A percentile compares a stretch with the other conserved stretches of the same genome.
These are phyloP conservation scores for Dexiosoma caninum DNA, from an alignment of 2,888 invertebrate species.

Conservation along the genomic window DNA sequence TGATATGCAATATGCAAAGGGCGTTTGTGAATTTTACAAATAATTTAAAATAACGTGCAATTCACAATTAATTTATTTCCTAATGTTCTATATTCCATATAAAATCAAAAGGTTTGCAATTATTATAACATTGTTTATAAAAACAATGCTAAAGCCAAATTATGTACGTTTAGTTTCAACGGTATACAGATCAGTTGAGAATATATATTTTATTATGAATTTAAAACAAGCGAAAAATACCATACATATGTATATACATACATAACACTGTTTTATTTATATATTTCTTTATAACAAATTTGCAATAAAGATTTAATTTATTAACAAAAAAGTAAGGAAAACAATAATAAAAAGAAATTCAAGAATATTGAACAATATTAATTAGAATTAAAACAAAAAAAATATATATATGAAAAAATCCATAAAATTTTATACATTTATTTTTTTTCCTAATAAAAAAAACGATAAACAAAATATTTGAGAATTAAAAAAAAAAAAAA, in stretches of 20 bases:
- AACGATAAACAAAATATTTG: neutral
- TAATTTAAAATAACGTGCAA: slow-evolving; percentile 34
- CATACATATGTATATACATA: no score
- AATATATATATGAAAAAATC: no score
- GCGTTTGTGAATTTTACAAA: no score
- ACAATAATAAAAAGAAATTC: neutral
- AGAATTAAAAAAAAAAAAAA: neutral
- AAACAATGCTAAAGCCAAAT: no score
- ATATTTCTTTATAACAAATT: slow-evolving; percentile 18
- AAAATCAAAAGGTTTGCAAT: no score
- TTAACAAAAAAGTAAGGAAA: neutral
- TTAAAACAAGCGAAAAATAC: neutral
- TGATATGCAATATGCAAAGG: no score
- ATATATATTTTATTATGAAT: slow-evolving; percentile 28
- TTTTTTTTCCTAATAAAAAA: neutral
- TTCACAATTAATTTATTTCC: slow-evolving; percentile 29
- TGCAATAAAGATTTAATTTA: neutral
- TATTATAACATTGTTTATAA: no score
- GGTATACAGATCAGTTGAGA: no score
- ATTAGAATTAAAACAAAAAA: neutral
- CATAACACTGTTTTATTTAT: slow-evolving; percentile 16
- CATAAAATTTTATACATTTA: neutral
- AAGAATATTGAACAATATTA: neutral
- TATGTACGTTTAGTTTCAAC: no score
- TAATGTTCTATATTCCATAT: neutral